These are phyloP conservation scores for Zosterops japonicus DNA, from an alignment of 2,113 vertebrate genomes.

Conservation along the genomic window DNA sequence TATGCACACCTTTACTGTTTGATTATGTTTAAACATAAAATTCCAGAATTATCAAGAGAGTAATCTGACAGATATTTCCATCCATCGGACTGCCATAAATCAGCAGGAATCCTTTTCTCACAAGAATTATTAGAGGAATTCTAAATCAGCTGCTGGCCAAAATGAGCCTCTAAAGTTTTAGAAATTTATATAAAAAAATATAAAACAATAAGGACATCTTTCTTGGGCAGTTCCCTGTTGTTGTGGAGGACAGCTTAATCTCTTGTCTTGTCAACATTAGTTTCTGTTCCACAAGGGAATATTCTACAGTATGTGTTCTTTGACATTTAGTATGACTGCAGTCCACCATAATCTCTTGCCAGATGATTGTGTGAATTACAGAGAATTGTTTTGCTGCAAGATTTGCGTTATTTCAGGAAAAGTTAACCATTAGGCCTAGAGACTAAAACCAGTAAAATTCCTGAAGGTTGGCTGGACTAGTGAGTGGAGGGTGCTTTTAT, in stretches of 20 bases:
- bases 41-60: not conserved
- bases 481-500: not conserved
- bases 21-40: not conserved
- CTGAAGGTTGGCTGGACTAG: not conserved
- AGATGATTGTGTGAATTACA: not conserved
- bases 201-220: not conserved
- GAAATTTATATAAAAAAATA: constrained; percentile 22
- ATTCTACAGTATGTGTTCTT: not conserved
- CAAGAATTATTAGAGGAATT: not conserved
- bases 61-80: not conserved
- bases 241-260: constrained; percentile 8
- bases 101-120: not conserved
- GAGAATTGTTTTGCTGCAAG: not conserved
- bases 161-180: not conserved
- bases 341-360: not conserved
- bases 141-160: not conserved
- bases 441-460: not conserved
- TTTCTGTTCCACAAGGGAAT: not conserved
- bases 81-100: not conserved
- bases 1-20: not conserved
- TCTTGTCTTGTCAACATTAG: not conserved
- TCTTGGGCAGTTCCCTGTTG: not conserved
- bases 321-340: not conserved
- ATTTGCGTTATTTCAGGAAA: constrained; percentile 31
- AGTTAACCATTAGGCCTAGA: not conserved